Evolutionary conservation across 2,113 vertebrate species (phyloP).

Genomic region (Aspidoscelis tigris): DNA sequence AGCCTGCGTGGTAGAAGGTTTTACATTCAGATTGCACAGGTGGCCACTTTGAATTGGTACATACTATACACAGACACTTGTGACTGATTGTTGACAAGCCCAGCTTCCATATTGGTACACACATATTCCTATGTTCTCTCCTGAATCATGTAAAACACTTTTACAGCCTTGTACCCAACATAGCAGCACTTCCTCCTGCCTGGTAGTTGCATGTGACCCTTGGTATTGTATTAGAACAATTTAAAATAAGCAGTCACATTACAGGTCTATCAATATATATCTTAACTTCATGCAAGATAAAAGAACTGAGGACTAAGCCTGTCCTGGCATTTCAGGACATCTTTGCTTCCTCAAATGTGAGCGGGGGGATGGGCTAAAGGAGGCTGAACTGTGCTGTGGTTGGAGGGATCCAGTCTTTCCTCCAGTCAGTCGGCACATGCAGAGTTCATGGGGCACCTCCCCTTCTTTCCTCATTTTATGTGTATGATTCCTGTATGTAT

Average conservation of each 20-base stretch:
- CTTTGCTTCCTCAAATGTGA: no score
- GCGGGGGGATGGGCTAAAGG: no score
- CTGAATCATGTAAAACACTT: neutral
- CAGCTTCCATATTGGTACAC: neutral
- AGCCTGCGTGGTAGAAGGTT: neutral
- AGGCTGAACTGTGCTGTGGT: no score
- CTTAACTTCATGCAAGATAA: neutral
- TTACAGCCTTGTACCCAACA: neutral
- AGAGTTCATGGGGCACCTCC: no score
- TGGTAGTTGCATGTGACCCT: neutral
- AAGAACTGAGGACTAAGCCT: no score
- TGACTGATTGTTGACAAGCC: no score
- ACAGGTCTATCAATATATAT: neutral
- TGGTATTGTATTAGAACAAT: neutral
- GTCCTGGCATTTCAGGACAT: no score
- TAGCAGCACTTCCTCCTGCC: neutral
- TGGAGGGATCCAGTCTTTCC: no score
- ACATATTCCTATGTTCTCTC: neutral
- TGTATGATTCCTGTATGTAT: no score
- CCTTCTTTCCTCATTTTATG: no score
- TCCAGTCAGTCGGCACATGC: no score
- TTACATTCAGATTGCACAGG: neutral
- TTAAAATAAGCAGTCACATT: neutral
- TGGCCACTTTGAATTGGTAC: neutral
- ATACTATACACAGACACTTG: neutral